Base-by-base conservation (phyloP, 1,140 invertebrate species). In the Kradibia gibbosae region DNA sequence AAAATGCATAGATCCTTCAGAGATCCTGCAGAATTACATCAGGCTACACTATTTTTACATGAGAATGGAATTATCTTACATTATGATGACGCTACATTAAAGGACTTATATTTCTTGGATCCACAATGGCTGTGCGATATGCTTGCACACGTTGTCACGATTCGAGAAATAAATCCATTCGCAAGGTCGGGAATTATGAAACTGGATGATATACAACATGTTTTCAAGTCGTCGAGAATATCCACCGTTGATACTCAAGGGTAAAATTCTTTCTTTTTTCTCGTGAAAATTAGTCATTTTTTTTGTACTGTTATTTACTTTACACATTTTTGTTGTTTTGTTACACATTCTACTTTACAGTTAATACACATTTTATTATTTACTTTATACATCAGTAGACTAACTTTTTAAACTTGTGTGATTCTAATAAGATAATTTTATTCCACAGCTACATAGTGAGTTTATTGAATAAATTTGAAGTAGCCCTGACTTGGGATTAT, bases 111-210 rank as follows among this genome's bases (percentile, higher is more conserved):
- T 88, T 99, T 99, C 89, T 91, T 99, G 22, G 97, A 99, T 91
- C 98, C 98, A 0, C 98, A 99, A 88, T 99, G 98, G 98, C 93
- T 99, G 7, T 99, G 98, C 92, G 98, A 99, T 90, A 97, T 99
- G 94, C 90, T 99, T 20, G 98, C 98, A 0, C 97, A 98, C 90
- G 97, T 99, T 0, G 97, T 99, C 13, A 98, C 98, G 0, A 97
- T 99, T 34, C 90, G 97, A 13, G 98, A 99, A 91, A 98, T 99
- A 57, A 99, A 99, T 92, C 97, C 97, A 0, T 99, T 99, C 90
- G 97, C 97, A 2, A 93, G 95, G 83, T 97, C 95, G 77, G 98
- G 97, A 60, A 94, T 99, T 42, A 99, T 99, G 98, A 96, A 96
- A 87, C 90, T 98, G 45, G 96, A 98, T 78, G 97, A 99, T 90